Evolutionary conservation across 2,888 invertebrate species (phyloP), one percentile per base, ranked within the genome.

Genomic region (Acleris holmiana): DNA sequence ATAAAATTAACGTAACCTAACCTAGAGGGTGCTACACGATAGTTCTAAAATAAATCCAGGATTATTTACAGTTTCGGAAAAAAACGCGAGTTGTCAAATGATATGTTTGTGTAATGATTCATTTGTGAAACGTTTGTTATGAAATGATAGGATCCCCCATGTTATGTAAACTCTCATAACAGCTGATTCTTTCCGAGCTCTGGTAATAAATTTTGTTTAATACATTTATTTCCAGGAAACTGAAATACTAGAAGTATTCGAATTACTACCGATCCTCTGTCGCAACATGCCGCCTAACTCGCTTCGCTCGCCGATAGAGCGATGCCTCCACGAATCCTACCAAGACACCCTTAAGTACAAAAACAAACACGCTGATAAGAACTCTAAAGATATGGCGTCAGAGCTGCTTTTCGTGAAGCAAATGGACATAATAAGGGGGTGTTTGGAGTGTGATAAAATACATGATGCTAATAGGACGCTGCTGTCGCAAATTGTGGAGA

Each of bases 381-480:
- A 67, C 54, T 7, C 66, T 61, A 53, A 63, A 59, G 44, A 68
- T 62, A 41, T 19, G 21, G 68, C 67, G 4, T 70, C 76, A 7
- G 77, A 80, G 46, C 64, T 76, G 18, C 61, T 83, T 47, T 89
- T 91, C 58, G 69, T 79, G 2, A 79, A 69, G 44, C 84, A 83
- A 71, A 61, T 92, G 74, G 75, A 74, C 3, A 68, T 69, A 66
- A 78, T 94, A 25, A 85, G 85, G 54, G 76, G 75, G 15, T 87
- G 93, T 53, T 77, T 95, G 68, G 88, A 87, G 40, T 83, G 90
- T 66, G 88, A 93, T 13, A 86, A 86, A 68, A 93, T 94, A 64
- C 94, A 94, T 62, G 94, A 95, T 49, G 94, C 94, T 0, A 95
- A 95, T 71, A 93, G 94, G 72, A 92, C 89, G 0, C 67, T 94